Conservation (phyloP, 2,888 invertebrate genomes). For the Rambutsinella grinnellia region DNA sequence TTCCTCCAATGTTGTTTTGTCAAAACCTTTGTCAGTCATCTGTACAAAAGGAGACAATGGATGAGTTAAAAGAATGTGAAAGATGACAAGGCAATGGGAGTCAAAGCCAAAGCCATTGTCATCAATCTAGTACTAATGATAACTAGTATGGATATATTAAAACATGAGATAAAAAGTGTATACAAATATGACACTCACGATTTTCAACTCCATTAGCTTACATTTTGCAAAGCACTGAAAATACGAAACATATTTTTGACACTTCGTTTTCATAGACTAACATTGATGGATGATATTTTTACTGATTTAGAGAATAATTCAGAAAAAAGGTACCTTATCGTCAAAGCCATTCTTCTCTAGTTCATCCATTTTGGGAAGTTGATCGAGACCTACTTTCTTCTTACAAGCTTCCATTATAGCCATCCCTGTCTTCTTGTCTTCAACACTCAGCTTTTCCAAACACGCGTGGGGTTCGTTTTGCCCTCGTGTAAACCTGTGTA, state of each 20-base stretch:
- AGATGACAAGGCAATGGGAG: no score
- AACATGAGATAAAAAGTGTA: no score
- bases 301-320: neutral
- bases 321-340: slow-evolving; percentile 37
- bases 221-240: slow-evolving; percentile 49
- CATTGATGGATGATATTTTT: slow-evolving; percentile 1
- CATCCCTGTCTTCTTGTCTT: slow-evolving; percentile 32
- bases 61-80: neutral
- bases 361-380: slow-evolving; percentile 32
- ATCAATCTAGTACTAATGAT: no score
- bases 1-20: slow-evolving; percentile 18
- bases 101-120: no score
- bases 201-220: slow-evolving; percentile 37
- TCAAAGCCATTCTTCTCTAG: slow-evolving; percentile 47
- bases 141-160: neutral
- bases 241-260: slow-evolving; percentile 2
- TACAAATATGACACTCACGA: slow-evolving; percentile 29
- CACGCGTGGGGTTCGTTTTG: slow-evolving; percentile 8
- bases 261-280: no score
- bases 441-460: slow-evolving; percentile 32
- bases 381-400: slow-evolving; percentile 35
- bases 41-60: slow-evolving; percentile 1
- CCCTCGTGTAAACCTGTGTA: slow-evolving; percentile 22
- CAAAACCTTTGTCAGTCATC: slow-evolving; percentile 40
- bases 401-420: slow-evolving; percentile 36